These are phyloP conservation scores for Synanthedon myopaeformis DNA, from an alignment of 2,888 invertebrate species.

Conservation along the genomic window DNA sequence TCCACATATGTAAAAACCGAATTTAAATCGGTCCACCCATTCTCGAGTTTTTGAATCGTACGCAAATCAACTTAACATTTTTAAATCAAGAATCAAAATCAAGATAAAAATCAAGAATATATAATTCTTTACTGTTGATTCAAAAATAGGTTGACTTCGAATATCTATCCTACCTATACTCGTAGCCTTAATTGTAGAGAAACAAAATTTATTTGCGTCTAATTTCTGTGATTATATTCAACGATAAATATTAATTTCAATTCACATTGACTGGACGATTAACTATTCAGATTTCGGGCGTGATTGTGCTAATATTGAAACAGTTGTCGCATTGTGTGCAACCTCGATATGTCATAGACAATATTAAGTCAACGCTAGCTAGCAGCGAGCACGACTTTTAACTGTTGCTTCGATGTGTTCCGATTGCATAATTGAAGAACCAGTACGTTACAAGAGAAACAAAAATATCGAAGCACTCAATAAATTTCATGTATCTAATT, in stretches of 20 bases:
- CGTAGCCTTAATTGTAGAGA: too few species aligned
- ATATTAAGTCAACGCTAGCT: slow-evolving; percentile 17
- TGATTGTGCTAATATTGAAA: slow-evolving; percentile 9
- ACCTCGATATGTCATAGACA: slow-evolving; percentile 35
- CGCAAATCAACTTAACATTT: too few species aligned
- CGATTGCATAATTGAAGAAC: slow-evolving; percentile 17
- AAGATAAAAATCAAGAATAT: too few species aligned
- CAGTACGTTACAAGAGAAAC: not conserved
- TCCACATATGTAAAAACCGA: too few species aligned
- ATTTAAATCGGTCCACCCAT: too few species aligned
- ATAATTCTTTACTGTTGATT: too few species aligned
- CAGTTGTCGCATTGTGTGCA: slow-evolving; percentile 18
- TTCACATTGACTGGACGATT: not conserved
- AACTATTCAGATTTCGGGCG: slow-evolving; percentile 7
- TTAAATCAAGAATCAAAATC: too few species aligned
- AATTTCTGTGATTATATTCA: too few species aligned
- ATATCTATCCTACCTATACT: too few species aligned
- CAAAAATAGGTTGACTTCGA: too few species aligned
- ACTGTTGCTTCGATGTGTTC: slow-evolving; percentile 17
- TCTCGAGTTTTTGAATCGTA: too few species aligned
- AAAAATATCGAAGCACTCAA: not conserved
- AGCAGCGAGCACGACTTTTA: slow-evolving; percentile 24
- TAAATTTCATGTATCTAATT: slow-evolving; percentile 4
- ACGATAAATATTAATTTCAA: not conserved
- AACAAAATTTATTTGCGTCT: too few species aligned